phyloP scores from a whole-genome alignment of 1,140 invertebrate genomes.

The Eueides isabella region DNA sequence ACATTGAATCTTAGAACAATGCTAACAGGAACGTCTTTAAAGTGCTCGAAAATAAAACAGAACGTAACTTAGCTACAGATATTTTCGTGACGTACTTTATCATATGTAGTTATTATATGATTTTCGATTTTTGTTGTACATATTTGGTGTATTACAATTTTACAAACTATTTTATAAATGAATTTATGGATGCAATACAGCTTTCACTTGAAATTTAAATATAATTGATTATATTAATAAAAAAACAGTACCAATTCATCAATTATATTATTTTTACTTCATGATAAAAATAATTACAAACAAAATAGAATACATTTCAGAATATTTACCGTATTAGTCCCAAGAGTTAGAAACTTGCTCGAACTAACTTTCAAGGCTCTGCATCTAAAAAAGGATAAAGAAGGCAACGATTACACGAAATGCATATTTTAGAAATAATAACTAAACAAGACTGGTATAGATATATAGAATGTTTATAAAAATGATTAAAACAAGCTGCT shows the following conservation, averaged over 20 bases:
- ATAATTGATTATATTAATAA: conserved; percentile 2
- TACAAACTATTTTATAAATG: no score
- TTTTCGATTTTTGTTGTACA: background rate
- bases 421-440: background rate
- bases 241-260: background rate
- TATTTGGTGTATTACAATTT: background rate
- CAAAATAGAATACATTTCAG: conserved; percentile 3
- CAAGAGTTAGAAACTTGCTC: conserved; percentile 38
- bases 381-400: conserved; percentile 27
- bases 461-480: background rate
- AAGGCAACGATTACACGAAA: conserved; percentile 21
- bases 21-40: background rate
- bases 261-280: background rate
- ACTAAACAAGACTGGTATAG: background rate
- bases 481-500: background rate
- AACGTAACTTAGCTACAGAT: background rate
- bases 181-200: background rate
- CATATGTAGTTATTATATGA: background rate
- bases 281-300: background rate
- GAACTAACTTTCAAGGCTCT: conserved; percentile 33
- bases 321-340: conserved; percentile 19
- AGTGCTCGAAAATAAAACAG: background rate
- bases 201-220: background rate
- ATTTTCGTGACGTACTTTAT: background rate
- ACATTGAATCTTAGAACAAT: conserved; percentile 29